Percentiles rank a stretch among this genome's conserved stretches.
Conservation (phyloP, 2,113 vertebrate genomes). For the Campylorhamphus procurvoides region DNA sequence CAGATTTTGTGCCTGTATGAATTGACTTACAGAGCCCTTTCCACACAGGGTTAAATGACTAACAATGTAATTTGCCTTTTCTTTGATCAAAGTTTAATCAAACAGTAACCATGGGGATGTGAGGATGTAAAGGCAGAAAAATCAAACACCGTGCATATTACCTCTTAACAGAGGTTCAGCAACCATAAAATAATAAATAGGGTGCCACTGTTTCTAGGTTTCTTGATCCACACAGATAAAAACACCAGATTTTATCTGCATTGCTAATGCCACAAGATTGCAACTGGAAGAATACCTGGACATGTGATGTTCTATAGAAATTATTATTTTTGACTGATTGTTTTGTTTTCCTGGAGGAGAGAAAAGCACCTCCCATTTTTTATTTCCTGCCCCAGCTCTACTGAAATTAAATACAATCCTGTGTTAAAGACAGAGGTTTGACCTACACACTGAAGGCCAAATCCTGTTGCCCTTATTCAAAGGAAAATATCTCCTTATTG, state of each 20-base stretch:
- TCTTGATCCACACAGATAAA: slow-evolving; percentile 12
- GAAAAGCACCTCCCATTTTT: not conserved
- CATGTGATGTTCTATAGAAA: not conserved
- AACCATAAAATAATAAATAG: slow-evolving; percentile 22
- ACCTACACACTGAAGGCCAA: not conserved
- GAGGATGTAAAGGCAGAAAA: slow-evolving; percentile 44
- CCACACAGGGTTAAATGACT: not conserved
- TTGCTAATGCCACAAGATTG: not conserved
- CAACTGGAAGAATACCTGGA: not conserved
- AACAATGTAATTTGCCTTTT: not conserved
- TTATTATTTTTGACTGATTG: not conserved
- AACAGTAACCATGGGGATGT: slow-evolving; percentile 55
- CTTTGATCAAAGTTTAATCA: slow-evolving; percentile 58
- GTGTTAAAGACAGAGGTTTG: not conserved
- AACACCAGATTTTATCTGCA: not conserved
- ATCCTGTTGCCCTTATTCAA: not conserved
- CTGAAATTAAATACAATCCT: not conserved
- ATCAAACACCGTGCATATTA: slow-evolving; percentile 41
- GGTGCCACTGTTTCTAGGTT: not conserved
- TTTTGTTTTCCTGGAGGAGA: not conserved
- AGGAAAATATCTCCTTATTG: not conserved
- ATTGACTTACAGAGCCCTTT: not conserved
- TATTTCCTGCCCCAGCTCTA: not conserved
- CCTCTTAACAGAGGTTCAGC: slow-evolving; percentile 14
- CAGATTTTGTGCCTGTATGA: not conserved